Conservation (phyloP, 2,797 vertebrate species). For the Premnoplex brunnescens region DNA sequence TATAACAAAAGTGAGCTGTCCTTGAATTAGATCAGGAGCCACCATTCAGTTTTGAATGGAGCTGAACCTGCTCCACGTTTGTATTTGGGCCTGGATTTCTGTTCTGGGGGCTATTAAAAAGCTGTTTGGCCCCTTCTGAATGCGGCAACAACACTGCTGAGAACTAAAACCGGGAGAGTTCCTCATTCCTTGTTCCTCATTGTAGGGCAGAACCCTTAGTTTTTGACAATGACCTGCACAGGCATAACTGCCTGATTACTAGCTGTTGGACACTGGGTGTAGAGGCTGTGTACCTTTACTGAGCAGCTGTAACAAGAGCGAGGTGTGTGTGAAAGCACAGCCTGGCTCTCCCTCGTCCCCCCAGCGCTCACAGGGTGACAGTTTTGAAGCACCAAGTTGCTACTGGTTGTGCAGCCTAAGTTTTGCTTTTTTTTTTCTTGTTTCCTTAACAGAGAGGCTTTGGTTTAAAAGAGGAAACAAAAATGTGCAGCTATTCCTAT, state of each 20-base stretch:
- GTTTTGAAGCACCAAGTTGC: background rate
- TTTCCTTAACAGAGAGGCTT: conserved; percentile 35
- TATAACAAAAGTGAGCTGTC: conserved; percentile 1
- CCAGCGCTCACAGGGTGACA: fast-evolving
- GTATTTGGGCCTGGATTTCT: background rate
- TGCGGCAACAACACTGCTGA: background rate
- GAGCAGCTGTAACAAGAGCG: background rate
- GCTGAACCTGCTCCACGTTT: background rate
- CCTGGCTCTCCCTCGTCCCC: background rate
- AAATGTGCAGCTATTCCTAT: background rate
- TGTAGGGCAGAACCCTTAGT: background rate
- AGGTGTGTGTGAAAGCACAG: conserved; percentile 4
- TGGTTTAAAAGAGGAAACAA: conserved; percentile 61
- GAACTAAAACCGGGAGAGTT: background rate
- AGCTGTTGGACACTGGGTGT: background rate
- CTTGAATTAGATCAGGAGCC: background rate
- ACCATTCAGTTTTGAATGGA: background rate
- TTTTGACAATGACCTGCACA: background rate
- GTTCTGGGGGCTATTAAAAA: background rate
- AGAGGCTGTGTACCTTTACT: background rate
- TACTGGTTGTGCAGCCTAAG: background rate
- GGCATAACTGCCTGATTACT: background rate
- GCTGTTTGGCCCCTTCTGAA: background rate
- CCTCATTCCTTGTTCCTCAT: conserved; percentile 32
- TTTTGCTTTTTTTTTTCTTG: background rate